Evolutionary conservation across 92 coral and sea anemone genomes (phyloP).

Genomic region (Zoanthus sansibaricus): DNA sequence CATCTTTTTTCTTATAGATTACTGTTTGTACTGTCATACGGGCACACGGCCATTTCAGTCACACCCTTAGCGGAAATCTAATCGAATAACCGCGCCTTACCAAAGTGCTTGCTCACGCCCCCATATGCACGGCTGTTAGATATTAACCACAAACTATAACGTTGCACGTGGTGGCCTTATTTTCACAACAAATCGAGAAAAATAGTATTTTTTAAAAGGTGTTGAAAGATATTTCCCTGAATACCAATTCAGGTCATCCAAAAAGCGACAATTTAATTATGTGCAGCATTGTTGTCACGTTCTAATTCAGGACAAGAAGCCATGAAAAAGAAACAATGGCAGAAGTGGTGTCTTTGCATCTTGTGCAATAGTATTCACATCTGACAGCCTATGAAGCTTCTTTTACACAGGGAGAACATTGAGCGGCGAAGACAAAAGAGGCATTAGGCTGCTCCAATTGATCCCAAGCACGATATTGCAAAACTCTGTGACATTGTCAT

Average conservation of each 20-base stretch:
- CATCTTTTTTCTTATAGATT: no score
- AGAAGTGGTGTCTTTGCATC: background rate
- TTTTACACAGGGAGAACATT: no score
- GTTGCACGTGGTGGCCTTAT: background rate
- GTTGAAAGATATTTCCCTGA: slow-evolving; percentile 30
- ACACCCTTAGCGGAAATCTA: background rate
- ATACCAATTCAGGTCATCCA: slow-evolving; percentile 10
- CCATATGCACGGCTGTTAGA: background rate
- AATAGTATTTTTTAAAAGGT: background rate
- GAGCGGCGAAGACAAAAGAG: no score
- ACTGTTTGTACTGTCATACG: no score
- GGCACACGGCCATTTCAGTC: background rate
- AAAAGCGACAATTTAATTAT: background rate
- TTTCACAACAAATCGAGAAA: background rate
- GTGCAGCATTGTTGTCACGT: slow-evolving; percentile 4
- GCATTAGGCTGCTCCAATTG: no score
- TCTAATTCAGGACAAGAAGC: slow-evolving; percentile 20
- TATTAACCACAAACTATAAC: background rate
- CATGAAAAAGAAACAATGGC: slow-evolving; percentile 12
- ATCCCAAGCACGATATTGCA: no score
- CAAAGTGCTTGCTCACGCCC: background rate
- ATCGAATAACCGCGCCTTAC: background rate
- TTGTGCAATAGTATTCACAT: slow-evolving; percentile 7
- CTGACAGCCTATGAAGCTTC: no score
- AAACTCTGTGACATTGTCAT: no score